Base-by-base conservation (phyloP, 2,113 vertebrate species). In the Dasyprocta punctata region DNA sequence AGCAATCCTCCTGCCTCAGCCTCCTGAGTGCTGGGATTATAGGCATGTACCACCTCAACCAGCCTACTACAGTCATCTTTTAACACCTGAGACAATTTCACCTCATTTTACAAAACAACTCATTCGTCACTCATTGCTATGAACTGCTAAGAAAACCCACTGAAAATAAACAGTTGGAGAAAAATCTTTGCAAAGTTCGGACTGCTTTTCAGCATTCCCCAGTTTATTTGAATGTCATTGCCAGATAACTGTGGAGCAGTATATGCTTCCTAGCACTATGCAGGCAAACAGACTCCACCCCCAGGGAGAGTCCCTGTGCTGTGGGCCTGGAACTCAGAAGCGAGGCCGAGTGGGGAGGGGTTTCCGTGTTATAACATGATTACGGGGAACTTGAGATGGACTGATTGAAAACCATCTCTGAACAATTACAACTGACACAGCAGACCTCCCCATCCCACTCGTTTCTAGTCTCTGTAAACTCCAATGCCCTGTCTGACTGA, bases 201-300 rank as follows among this genome's bases (percentile, higher is more conserved):
- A 81, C 28, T 56, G 38, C 67, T 22, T 60, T 38, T 84, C 54
- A 54, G 90, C 56, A 47, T 61, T 16, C 65, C n/a, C 5, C 5
- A 16, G 36, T 86, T 83, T 95, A 86, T 91, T 61, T 44, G 13
- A 44, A 93, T 60, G 60, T 83, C 93, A 96, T 58, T 96, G 83
- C 84, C 94, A 63, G 88, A 78, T 49, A 82, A 65, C 69, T 0
- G 3, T 9, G 83, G 89, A 89, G 90, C 0, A 12, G 73, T 60
- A 73, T 10, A 10, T 4, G 63, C 44, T 52, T 67, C 92, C 86
- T 2, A 5, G 26, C 7, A 36, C 13, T 13, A 19, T 1, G 11
- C 0, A 49, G 77, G 7, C 47, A 61, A 65, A 52, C 93, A 52
- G 1, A 61, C 38, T 61, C 63, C 83, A 33, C 5, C 65, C 92